Evolutionary conservation across 2,797 vertebrate genomes (phyloP).

Genomic region (Chelmon rostratus): DNA sequence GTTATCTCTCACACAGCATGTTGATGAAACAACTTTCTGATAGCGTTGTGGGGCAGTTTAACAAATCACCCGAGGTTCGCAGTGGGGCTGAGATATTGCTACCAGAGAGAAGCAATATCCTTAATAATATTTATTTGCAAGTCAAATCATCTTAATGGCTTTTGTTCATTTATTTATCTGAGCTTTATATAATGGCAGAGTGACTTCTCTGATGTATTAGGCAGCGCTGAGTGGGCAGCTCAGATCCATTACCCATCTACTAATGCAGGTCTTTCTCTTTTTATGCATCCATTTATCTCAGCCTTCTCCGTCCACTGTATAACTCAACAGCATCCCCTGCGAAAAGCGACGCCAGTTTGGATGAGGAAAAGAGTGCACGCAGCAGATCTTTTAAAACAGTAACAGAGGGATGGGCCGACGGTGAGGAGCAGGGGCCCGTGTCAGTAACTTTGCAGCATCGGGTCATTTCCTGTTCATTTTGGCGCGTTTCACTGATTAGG

Average conservation of each 20-base stretch:
- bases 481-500: background rate
- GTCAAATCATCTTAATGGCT: constrained; percentile 72
- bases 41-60: constrained; percentile 7
- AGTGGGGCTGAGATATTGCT: background rate
- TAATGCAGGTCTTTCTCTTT: constrained; percentile 64
- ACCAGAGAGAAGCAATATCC: constrained; percentile 31
- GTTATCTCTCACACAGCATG: constrained; percentile 6
- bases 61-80: constrained; percentile 30
- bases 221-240: constrained; percentile 64
- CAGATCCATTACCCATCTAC: constrained; percentile 73
- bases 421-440: background rate
- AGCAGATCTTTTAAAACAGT: constrained; percentile 32
- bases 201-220: constrained; percentile 62
- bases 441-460: background rate
- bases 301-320: constrained; percentile 39
- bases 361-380: constrained; percentile 19
- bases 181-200: constrained; percentile 47
- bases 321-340: constrained; percentile 48
- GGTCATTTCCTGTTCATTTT: background rate
- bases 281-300: constrained; percentile 64
- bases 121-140: constrained; percentile 59
- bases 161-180: constrained; percentile 71
- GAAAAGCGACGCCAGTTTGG: constrained; percentile 6
- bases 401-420: constrained; percentile 6
- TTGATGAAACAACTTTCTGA: constrained; percentile 35